Percentiles rank a stretch among this genome's conserved stretches.
These are phyloP conservation scores for Halisarca cf. caerulea DNA, from an alignment of 37 sponge, comb jelly and placozoan species.

Conservation along the genomic window DNA sequence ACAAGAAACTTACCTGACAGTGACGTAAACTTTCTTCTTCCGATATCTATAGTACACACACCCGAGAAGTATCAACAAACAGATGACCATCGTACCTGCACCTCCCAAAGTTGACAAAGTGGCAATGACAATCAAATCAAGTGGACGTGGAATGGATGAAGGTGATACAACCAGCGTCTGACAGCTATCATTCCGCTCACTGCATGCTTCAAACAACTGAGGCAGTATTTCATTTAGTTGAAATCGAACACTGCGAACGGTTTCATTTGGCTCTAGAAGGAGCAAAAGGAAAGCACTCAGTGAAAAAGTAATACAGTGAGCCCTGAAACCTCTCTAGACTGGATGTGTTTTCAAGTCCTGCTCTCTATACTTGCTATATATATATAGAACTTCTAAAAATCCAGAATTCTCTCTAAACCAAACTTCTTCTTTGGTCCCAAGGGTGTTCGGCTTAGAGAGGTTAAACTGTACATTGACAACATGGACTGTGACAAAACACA, in stretches of 20 bases:
- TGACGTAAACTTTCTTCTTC: neutral
- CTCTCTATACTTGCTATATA: too few species aligned
- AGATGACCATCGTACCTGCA: neutral
- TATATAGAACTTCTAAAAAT: too few species aligned
- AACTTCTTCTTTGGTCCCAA: too few species aligned
- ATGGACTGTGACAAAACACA: too few species aligned
- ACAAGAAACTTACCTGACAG: conserved; percentile 6
- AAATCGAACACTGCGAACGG: neutral
- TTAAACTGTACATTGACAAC: too few species aligned
- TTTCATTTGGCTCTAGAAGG: too few species aligned
- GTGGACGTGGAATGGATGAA: neutral
- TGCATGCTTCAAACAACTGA: neutral
- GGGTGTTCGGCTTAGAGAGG: too few species aligned
- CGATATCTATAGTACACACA: neutral
- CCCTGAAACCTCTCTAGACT: too few species aligned
- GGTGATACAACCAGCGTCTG: neutral
- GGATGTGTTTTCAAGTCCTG: too few species aligned
- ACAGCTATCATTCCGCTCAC: neutral
- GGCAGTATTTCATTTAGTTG: neutral
- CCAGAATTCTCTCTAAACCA: too few species aligned
- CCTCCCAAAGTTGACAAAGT: neutral
- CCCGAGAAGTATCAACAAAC: neutral
- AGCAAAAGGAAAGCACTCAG: too few species aligned
- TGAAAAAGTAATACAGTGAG: too few species aligned
- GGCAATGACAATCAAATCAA: neutral